These are phyloP conservation scores for Linurgus olivaceus DNA, from an alignment of 2,797 vertebrate species.

Conservation along the genomic window DNA sequence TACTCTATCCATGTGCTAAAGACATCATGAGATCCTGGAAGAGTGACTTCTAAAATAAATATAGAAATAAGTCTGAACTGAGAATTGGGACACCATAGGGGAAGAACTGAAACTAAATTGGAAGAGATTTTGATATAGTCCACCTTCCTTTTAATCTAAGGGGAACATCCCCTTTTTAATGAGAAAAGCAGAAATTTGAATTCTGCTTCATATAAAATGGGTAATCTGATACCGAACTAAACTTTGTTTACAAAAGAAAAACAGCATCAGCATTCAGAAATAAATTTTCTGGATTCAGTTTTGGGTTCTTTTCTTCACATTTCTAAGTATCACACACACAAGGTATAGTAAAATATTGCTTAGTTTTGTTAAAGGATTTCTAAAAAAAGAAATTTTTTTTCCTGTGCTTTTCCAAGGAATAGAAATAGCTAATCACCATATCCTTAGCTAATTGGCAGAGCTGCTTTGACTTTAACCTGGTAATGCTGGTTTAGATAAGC, in stretches of 20 bases:
- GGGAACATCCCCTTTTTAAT: constrained; percentile 39
- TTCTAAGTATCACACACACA: constrained; percentile 4
- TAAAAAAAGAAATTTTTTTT: neutral
- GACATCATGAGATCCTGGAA: constrained; percentile 50
- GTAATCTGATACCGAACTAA: constrained; percentile 34
- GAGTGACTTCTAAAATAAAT: constrained; percentile 54
- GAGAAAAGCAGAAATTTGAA: constrained; percentile 47
- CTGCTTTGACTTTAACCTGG: neutral
- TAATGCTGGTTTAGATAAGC: constrained; percentile 8
- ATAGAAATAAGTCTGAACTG: constrained; percentile 41
- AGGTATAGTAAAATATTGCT: neutral
- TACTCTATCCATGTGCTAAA: constrained; percentile 39
- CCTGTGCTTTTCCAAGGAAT: neutral
- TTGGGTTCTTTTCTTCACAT: constrained; percentile 18
- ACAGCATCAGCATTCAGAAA: constrained; percentile 27
- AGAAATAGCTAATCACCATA: neutral
- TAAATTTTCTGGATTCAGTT: constrained; percentile 30
- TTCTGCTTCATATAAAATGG: neutral
- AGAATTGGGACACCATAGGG: neutral
- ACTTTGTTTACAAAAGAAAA: constrained; percentile 20
- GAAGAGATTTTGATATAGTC: constrained; percentile 28
- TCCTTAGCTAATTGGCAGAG: neutral
- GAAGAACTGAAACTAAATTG: constrained; percentile 9
- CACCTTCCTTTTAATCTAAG: constrained; percentile 55
- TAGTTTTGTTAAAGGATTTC: constrained; percentile 30